Percentiles rank a stretch among this genome's conserved stretches.
phyloP scores from a whole-genome alignment of 2,888 invertebrate genomes.

The Eumacrocentrus americanus region DNA sequence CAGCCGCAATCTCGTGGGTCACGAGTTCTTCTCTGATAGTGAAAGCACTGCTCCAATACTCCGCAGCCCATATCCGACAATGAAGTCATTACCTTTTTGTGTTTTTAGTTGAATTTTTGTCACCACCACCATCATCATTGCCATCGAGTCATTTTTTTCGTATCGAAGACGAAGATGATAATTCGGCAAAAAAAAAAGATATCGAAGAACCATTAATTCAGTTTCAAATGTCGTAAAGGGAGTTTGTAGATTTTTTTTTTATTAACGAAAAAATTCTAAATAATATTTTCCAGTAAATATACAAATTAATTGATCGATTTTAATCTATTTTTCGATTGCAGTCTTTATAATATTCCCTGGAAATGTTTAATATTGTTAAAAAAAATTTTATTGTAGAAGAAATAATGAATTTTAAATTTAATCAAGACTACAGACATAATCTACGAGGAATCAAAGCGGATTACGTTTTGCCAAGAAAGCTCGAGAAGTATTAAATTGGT shows the following conservation, averaged over 20 bases:
- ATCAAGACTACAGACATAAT: neutral
- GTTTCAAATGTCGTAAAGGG: neutral
- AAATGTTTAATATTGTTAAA: no score
- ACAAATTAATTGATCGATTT: no score
- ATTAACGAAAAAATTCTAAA: neutral
- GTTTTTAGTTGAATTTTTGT: slow-evolving; percentile 23
- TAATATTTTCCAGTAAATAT: neutral
- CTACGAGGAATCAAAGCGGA: neutral
- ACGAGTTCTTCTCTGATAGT: slow-evolving; percentile 77
- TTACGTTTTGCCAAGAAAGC: neutral
- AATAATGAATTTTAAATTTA: neutral
- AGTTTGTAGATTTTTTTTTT: neutral
- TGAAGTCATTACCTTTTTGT: slow-evolving; percentile 54
- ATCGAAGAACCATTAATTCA: no score
- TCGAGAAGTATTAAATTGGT: neutral
- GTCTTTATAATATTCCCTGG: no score
- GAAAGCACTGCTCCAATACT: slow-evolving; percentile 88
- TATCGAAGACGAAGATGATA: slow-evolving; percentile 8
- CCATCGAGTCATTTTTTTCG: neutral
- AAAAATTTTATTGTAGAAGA: neutral
- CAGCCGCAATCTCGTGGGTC: slow-evolving; percentile 86
- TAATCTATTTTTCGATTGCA: no score
- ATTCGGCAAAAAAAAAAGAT: slow-evolving; percentile 9
- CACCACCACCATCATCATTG: slow-evolving; percentile 11
- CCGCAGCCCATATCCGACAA: slow-evolving; percentile 73